Base-by-base conservation (phyloP, 2,888 invertebrate genomes). In the Agonopterix alstromeriana region DNA sequence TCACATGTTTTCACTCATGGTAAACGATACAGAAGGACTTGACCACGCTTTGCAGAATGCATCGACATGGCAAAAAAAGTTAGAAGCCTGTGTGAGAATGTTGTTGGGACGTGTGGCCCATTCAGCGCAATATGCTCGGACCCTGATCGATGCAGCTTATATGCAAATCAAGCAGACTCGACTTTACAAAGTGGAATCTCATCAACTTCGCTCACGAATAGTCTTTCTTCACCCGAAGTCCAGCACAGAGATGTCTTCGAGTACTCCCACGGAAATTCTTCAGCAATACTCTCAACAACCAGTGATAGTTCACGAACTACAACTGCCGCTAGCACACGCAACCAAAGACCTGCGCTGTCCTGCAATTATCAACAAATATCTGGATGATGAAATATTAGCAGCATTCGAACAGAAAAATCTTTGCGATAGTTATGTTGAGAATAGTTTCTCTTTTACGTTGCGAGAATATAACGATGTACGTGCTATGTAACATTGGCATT, bases 1-100 rank as follows among this genome's bases (percentile, higher is more conserved):
- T 8, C 82, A 80, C 56, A 73, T 82, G 68, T 73, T 60, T 48
- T 50, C 47, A 2, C 49, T 78, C 48, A 71, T 82, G 66, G 51
- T 58, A 4, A 57, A 58, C 3, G 46, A 43, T 12, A 48, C 49
- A 0, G 55, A 49, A 0, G 53, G 46, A 4, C 40, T 67, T 35
- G 59, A 70, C 9, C 35, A 48, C 4, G 52, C 50, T 7, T 46
- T 61, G 5, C n/a, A 48, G 2, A 53, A 49, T 2, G 51, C 52
- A 1, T 46, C 47, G 0, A 42, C 67, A 0, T 73, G 71, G 70
- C 41, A 53, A 0, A 59, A 62, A 10, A 71, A 70, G 45, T 51
- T 73, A 3, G 63, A 69, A 1, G 51, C 49, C 8, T 65, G 71
- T 47, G 67, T 77, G 8, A 61, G 65, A 8, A 55, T 55, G 8